These are phyloP conservation scores for Silurus asotus DNA, from an alignment of 2,113 vertebrate species.

Conservation along the genomic window DNA sequence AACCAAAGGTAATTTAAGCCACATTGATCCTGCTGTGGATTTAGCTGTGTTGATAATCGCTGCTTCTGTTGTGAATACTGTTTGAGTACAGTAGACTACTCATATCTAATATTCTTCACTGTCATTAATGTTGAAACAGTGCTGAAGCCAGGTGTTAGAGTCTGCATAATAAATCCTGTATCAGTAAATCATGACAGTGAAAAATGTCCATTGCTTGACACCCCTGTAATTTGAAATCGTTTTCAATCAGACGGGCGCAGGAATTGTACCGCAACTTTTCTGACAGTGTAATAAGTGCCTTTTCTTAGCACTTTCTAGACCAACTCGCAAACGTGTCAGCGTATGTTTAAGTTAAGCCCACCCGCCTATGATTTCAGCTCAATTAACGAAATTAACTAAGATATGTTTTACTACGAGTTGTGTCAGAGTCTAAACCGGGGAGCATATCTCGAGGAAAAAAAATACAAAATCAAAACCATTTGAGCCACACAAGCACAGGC, in stretches of 20 bases:
- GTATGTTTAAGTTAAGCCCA: constrained; percentile 39
- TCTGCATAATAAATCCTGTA: constrained; percentile 68
- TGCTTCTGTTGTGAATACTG: not conserved
- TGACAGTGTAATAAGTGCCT: constrained; percentile 58
- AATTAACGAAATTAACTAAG: constrained; percentile 88
- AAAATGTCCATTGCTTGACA: constrained; percentile 67
- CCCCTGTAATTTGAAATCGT: constrained; percentile 68
- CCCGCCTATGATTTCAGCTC: constrained; percentile 64
- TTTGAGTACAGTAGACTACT: constrained; percentile 13
- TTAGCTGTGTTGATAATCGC: constrained; percentile 26
- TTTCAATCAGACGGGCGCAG: constrained; percentile 65
- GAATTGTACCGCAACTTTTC: constrained; percentile 62
- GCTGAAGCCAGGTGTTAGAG: constrained; percentile 54
- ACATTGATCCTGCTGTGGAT: constrained; percentile 4
- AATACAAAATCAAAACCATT: constrained; percentile 48
- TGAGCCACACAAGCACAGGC: constrained; percentile 66
- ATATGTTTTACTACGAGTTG: constrained; percentile 78
- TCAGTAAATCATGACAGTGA: constrained; percentile 70
- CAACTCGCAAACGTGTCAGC: constrained; percentile 46
- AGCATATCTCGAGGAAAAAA: constrained; percentile 71
- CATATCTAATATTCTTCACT: constrained; percentile 36
- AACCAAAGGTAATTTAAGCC: constrained; percentile 4
- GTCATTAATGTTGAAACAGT: constrained; percentile 30
- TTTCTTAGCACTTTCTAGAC: constrained; percentile 35
- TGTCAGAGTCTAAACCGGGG: constrained; percentile 81